Conservation (phyloP, 2,113 vertebrate genomes). For the Pedionomus torquatus region DNA sequence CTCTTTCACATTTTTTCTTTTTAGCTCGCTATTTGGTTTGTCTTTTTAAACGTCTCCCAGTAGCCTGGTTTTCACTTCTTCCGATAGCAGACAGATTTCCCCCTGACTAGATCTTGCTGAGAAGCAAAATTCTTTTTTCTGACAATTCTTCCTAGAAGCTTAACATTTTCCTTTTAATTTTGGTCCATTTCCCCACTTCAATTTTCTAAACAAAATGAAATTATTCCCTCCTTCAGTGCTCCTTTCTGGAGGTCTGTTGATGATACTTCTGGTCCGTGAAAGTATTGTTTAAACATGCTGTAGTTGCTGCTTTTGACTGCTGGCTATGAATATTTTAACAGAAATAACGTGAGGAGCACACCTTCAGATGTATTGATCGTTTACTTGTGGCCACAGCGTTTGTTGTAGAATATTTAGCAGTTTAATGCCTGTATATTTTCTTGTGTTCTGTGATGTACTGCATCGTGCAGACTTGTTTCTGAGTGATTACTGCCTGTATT, state of each 20-base stretch:
- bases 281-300: background rate
- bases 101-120: background rate
- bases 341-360: background rate
- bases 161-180: background rate
- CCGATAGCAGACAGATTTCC: background rate
- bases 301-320: background rate
- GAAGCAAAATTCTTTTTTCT: background rate
- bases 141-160: background rate
- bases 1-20: background rate
- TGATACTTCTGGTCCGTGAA: background rate
- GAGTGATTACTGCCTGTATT: background rate
- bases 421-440: background rate
- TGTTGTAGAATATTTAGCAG: background rate
- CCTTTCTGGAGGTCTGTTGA: background rate
- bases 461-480: background rate
- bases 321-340: conserved; percentile 31
- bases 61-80: background rate
- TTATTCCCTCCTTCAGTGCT: background rate
- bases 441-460: background rate
- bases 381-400: background rate
- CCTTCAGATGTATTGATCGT: background rate
- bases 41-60: background rate
- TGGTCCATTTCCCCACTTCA: background rate
- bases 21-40: background rate
- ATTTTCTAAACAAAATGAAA: background rate